A percentile compares a stretch with the other conserved stretches of the same genome.
phyloP scores from a whole-genome alignment of 2,797 vertebrate genomes.

The Muscicapa striata region DNA sequence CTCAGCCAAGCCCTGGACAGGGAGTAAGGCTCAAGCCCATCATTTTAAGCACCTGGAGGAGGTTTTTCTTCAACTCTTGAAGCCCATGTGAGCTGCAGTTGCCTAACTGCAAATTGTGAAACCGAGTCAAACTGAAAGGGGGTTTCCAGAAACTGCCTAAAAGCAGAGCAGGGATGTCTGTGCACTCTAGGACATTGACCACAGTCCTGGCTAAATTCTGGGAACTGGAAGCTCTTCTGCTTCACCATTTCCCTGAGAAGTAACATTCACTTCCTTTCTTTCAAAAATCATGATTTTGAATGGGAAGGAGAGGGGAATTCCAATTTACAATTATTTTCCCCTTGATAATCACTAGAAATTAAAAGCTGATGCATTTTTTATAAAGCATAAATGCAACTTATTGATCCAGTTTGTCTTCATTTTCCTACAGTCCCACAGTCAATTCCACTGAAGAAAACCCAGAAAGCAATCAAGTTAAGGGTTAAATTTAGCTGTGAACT shows the following conservation, averaged over 20 bases:
- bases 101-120: slow-evolving; percentile 8
- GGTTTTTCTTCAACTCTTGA: background rate
- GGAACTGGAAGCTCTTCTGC: slow-evolving; percentile 6
- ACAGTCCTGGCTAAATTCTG: background rate
- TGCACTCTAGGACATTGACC: background rate
- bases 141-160: background rate
- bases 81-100: background rate
- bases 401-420: background rate
- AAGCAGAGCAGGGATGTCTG: background rate
- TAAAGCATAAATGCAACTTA: background rate
- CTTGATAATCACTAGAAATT: background rate
- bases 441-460: background rate
- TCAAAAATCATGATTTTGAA: background rate
- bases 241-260: slow-evolving; percentile 4
- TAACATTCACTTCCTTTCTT: slow-evolving; percentile 31
- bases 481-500: slow-evolving; percentile 60
- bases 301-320: background rate
- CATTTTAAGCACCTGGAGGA: background rate
- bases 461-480: background rate
- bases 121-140: background rate
- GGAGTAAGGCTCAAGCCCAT: background rate
- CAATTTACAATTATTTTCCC: background rate
- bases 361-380: background rate
- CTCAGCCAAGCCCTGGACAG: background rate
- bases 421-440: background rate